Conservation (phyloP, 2,113 vertebrate genomes). For the Thermophis baileyi region DNA sequence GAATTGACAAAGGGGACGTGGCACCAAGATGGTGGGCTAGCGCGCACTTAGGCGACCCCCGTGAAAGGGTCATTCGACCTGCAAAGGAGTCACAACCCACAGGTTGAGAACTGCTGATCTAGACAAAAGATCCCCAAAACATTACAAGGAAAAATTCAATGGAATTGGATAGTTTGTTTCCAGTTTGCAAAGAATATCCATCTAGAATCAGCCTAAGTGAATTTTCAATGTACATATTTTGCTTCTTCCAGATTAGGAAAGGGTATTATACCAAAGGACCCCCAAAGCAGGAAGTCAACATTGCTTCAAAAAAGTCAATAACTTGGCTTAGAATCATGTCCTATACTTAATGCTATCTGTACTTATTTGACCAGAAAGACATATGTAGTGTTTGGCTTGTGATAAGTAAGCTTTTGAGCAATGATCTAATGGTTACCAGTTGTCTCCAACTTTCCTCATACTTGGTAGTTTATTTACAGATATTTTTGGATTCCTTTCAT, state of each 20-base stretch:
- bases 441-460: not conserved
- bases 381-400: not conserved
- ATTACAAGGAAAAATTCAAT: not conserved
- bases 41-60: no score
- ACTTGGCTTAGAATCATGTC: not conserved
- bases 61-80: no score
- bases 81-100: no score
- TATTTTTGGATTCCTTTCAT: not conserved
- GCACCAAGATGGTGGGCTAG: no score
- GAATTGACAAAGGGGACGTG: no score
- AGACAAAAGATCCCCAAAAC: no score
- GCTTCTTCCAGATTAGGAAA: not conserved
- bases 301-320: not conserved
- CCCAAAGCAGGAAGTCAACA: not conserved
- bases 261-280: not conserved
- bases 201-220: not conserved
- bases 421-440: not conserved
- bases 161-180: not conserved
- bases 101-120: no score
- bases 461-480: not conserved
- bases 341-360: not conserved
- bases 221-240: not conserved
- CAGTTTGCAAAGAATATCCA: not conserved
- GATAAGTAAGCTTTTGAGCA: not conserved
- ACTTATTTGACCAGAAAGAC: not conserved